Base-by-base conservation (phyloP, 1,140 invertebrate species). In the Bacillus rossius region DNA sequence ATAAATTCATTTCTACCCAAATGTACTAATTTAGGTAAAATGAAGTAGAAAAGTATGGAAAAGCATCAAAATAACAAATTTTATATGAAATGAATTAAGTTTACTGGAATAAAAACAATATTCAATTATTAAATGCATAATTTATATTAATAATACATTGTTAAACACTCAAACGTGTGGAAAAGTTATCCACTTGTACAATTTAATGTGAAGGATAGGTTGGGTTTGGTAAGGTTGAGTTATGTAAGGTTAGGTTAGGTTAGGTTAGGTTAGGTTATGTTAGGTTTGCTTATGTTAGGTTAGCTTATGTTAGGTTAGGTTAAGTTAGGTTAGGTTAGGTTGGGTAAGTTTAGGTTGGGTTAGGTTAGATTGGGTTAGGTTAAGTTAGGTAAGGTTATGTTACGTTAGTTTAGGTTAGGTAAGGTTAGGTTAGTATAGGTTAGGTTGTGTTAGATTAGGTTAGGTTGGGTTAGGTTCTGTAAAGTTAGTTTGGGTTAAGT, bases 301-400 rank as follows among this genome's bases (percentile, higher is more conserved):
- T 34, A 7, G 29, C 5, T 45, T 45, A 5, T 7, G 42, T n/a
- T n/a, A n/a, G n/a, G 17, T 45, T 17, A 22, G 42, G 5, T 45
- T 5, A 22, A 23, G 49, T 51, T 51, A 8, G 16, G 49, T 51
- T 22, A 16, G 5, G 49, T 51, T 51, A 26, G 49, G 16, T 51
- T 22, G 23, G 3, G 4, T 51, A 34, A 26, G 49, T 8, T 51
- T 51, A 26, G 49, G 49, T 51, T 51, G 23, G 49, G 49, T 51
- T 51, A 26, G 49, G 49, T 5, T 22, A 26, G 23, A 23, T 51
- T 7, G 8, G 49, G 49, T 22, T 51, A 8, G 17, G 23, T 19
- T 51, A 16, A 23, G n/a, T 51, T 51, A 26, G 49, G 49, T 51
- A 34, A n/a, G 49, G 49, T 51, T 51, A 26, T 8, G 49, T 51